A percentile compares a stretch with the other conserved stretches of the same genome.
Evolutionary conservation across 1,140 invertebrate species (phyloP).

Genomic region (Camponotus vicinus): DNA sequence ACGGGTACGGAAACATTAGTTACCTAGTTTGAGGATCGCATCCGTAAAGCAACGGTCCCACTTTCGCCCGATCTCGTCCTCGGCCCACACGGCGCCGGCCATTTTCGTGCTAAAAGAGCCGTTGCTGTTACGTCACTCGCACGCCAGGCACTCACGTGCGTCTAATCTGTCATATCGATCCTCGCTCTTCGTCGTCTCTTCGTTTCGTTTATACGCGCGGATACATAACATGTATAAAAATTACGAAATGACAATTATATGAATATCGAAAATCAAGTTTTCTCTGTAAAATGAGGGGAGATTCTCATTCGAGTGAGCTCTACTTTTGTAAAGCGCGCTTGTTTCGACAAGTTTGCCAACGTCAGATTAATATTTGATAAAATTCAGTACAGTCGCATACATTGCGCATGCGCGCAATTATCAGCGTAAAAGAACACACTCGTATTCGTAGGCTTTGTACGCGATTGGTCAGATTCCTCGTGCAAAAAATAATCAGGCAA

Average conservation of each 20-base stretch:
- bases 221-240: not conserved
- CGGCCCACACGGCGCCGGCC: constrained; percentile 79
- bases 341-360: no score
- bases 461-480: no score
- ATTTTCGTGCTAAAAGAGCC: constrained; percentile 76
- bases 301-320: no score
- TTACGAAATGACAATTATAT: not conserved
- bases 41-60: constrained; percentile 86
- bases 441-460: no score
- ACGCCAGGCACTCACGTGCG: not conserved
- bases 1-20: constrained; percentile 43
- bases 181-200: not conserved
- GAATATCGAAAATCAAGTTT: not conserved
- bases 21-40: constrained; percentile 85
- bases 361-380: no score
- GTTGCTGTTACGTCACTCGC: constrained; percentile 67
- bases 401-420: no score
- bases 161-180: constrained; percentile 18
- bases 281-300: no score
- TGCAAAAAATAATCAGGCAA: no score
- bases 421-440: no score
- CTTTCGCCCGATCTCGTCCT: constrained; percentile 86
- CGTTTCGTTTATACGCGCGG: not conserved
- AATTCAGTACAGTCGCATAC: not conserved
- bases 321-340: no score